Evolutionary conservation across 53 echinoderm and acorn worm genomes (phyloP), one percentile per base, ranked within the genome.

Genomic region (Mesocentrotus franciscanus): DNA sequence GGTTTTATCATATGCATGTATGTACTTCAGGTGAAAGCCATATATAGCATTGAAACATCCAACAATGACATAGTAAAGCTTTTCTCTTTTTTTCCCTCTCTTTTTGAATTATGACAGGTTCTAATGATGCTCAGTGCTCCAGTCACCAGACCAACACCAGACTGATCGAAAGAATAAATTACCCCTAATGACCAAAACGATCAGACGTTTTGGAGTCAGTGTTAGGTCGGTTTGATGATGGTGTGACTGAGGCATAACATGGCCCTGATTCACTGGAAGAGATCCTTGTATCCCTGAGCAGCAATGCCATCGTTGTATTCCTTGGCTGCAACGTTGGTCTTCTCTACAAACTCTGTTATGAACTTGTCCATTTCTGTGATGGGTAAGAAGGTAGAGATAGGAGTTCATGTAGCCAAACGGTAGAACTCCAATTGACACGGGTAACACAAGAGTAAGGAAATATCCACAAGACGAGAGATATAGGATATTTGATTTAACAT

Each of bases 301-400:
- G 97, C 98, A 17, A 98, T 96, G 33, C 71, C 91, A 68, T 96
- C 81, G 62, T 98, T 98, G 95, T 96, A 97, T 56, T 85, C 92
- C 79, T 96, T 96, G 79, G 97, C 93, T 32, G 89, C 71, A n/a
- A 85, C 27, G 32, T 98, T 98, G 85, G 71, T 85, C 56, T 93
- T 92, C 79, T 97, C 94, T 26, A 98, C 70, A 72, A 96, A 98
- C 0, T 98, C 96, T 14, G 90, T n/a, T 34, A 97, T 92, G 92
- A 97, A 98, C 12, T 90, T 90, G 61, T 98, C 97, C 97, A 98
- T 97, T 83, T 96, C 98, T 98, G 90, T 62, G 60, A 17, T 35
- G 71, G 29, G 42, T 34, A 91, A 91, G 15, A 89, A 60, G 27
- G 29, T 89, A 56, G 90, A 30, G 13, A 90, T 24, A 36, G 9